These are phyloP conservation scores for Brachypteracias leptosomus DNA, from an alignment of 2,113 vertebrate species.

Conservation along the genomic window DNA sequence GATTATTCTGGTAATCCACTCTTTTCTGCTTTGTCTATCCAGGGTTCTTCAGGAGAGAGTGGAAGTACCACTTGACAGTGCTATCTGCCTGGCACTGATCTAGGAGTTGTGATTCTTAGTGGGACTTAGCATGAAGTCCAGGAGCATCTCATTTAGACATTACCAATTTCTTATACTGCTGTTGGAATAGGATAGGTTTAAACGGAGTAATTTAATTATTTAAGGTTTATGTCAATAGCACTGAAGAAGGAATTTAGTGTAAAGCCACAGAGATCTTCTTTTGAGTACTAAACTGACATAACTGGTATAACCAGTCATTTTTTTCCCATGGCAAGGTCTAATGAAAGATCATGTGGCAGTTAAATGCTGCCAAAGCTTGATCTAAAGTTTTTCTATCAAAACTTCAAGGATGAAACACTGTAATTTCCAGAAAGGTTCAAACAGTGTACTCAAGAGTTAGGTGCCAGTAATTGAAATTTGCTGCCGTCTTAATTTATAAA, in stretches of 20 bases:
- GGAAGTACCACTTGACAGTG: neutral
- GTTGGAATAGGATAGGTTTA: neutral
- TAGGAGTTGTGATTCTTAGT: neutral
- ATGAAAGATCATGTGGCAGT: neutral
- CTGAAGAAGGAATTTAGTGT: neutral
- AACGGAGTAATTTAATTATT: neutral
- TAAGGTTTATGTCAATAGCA: neutral
- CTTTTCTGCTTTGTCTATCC: neutral
- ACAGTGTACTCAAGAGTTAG: neutral
- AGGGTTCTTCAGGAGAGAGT: neutral
- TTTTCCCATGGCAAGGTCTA: neutral
- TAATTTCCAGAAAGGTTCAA: neutral
- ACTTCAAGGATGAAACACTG: neutral
- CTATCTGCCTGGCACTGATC: neutral
- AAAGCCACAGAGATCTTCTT: neutral
- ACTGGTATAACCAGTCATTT: constrained; percentile 17
- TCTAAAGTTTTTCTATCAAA: neutral
- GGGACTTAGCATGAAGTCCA: neutral
- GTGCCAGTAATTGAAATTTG: neutral
- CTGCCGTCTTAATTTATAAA: neutral
- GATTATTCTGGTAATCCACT: neutral
- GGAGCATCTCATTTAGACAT: neutral
- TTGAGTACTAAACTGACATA: neutral
- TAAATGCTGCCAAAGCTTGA: neutral
- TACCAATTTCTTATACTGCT: neutral